Evolutionary conservation across 2,797 vertebrate species (phyloP).

Genomic region (Chromis chromis): DNA sequence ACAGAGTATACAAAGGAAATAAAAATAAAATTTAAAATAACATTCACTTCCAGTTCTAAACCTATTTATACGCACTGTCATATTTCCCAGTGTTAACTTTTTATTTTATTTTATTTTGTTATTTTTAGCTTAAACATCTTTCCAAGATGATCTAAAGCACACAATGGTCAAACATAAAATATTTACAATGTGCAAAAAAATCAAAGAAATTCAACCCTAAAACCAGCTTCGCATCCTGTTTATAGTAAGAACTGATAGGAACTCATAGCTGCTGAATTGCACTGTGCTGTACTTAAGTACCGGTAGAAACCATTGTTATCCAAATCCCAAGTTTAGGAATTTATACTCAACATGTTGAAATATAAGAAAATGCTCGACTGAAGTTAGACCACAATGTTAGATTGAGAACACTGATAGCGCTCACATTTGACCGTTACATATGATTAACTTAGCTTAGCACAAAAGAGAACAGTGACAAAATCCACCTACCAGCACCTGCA

Average conservation of each 20-base stretch:
- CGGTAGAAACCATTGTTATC: not conserved
- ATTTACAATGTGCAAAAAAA: slow-evolving; percentile 70
- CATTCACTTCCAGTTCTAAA: slow-evolving; percentile 54
- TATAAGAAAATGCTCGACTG: not conserved
- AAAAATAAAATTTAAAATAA: slow-evolving; percentile 42
- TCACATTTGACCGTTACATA: not conserved
- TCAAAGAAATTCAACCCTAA: slow-evolving; percentile 22
- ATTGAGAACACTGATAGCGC: not conserved
- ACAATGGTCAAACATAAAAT: slow-evolving; percentile 26
- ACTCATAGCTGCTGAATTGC: not conserved
- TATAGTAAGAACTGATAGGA: not conserved
- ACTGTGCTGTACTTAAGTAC: not conserved
- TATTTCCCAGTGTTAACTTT: slow-evolving; percentile 65
- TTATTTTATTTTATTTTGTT: slow-evolving; percentile 4
- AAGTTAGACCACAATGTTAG: too few relatives aligned
- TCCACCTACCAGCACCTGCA: not conserved
- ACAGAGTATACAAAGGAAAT: slow-evolving; percentile 53
- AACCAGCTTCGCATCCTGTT: slow-evolving; percentile 12
- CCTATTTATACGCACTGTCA: slow-evolving; percentile 26
- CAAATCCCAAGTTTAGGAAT: not conserved
- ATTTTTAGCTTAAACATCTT: slow-evolving; percentile 20
- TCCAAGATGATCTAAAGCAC: slow-evolving; percentile 31
- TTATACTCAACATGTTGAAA: slow-evolving; percentile 3
- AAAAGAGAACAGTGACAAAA: not conserved
- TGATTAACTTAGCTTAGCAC: slow-evolving; percentile 8